These are phyloP conservation scores for Dipodomys ordii DNA, from an alignment of 2,113 vertebrate genomes.

Conservation along the genomic window DNA sequence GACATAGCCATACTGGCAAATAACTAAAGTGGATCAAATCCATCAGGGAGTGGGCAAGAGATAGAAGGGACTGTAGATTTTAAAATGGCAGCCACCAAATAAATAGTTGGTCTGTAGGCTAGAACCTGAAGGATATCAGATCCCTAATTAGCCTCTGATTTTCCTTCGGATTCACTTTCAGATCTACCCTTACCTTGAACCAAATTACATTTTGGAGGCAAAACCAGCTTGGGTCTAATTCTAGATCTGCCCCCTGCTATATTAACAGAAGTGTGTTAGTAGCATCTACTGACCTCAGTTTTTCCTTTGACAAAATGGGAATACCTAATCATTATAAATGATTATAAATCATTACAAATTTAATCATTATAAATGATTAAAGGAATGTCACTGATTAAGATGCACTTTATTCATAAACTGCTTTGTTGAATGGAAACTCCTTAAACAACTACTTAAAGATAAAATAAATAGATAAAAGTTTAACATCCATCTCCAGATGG, in stretches of 20 bases:
- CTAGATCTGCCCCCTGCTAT: too few relatives aligned
- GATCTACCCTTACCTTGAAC: not conserved
- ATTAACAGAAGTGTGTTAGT: too few relatives aligned
- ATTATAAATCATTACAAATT: too few relatives aligned
- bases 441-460: too few relatives aligned
- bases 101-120: not conserved
- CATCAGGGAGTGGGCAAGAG: not conserved
- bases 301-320: too few relatives aligned
- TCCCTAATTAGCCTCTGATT: not conserved
- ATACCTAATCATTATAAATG: not conserved
- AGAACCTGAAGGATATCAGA: not conserved
- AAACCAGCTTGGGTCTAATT: too few relatives aligned
- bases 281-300: too few relatives aligned
- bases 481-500: too few relatives aligned
- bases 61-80: not conserved
- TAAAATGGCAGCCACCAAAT: not conserved
- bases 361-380: not conserved
- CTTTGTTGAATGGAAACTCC: too few relatives aligned
- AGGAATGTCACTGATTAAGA: too few relatives aligned
- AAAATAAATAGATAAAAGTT: too few relatives aligned
- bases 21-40: not conserved
- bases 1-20: not conserved
- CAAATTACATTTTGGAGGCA: not conserved
- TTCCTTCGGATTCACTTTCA: not conserved
- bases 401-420: too few relatives aligned